These are phyloP conservation scores for Serripes groenlandicus DNA, from an alignment of 2,888 invertebrate species.

Conservation along the genomic window DNA sequence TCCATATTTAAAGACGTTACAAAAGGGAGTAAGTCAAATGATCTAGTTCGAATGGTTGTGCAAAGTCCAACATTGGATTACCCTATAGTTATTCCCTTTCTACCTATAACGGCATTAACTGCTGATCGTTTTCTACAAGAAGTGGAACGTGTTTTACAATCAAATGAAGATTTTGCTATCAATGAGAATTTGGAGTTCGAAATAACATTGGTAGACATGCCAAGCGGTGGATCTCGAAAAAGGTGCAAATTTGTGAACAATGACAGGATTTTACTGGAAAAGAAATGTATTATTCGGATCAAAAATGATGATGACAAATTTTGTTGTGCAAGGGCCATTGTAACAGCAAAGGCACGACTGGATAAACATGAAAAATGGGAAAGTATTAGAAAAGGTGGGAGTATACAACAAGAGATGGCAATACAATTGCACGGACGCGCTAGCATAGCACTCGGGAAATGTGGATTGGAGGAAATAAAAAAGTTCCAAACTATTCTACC, in stretches of 20 bases:
- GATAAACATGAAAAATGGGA: slow-evolving; percentile 44
- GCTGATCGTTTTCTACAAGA: slow-evolving; percentile 37
- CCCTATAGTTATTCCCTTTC: too few relatives aligned
- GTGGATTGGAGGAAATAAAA: slow-evolving; percentile 58
- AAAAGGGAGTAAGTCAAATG: too few relatives aligned
- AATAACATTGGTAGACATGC: slow-evolving; percentile 31
- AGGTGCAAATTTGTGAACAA: slow-evolving; percentile 36
- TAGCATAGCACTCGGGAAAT: slow-evolving; percentile 34
- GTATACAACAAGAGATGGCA: slow-evolving; percentile 41
- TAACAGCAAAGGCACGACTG: slow-evolving; percentile 48
- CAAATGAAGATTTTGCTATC: slow-evolving; percentile 37
- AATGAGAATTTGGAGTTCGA: slow-evolving; percentile 42
- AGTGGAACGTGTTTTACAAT: slow-evolving; percentile 30
- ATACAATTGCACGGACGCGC: slow-evolving; percentile 38
- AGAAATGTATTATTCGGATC: slow-evolving; percentile 42
- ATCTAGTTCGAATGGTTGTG: too few relatives aligned
- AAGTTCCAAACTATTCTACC: slow-evolving; percentile 33
- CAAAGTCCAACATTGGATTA: too few relatives aligned
- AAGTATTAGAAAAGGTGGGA: slow-evolving; percentile 23
- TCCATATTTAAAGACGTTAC: too few relatives aligned
- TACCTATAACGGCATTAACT: slow-evolving; percentile 12
- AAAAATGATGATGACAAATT: slow-evolving; percentile 43
- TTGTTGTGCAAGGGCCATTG: slow-evolving; percentile 52
- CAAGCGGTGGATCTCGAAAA: slow-evolving; percentile 30
- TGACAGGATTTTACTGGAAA: slow-evolving; percentile 30